phyloP scores from a whole-genome alignment of 2,888 invertebrate species.

The Pammene fasciana region DNA sequence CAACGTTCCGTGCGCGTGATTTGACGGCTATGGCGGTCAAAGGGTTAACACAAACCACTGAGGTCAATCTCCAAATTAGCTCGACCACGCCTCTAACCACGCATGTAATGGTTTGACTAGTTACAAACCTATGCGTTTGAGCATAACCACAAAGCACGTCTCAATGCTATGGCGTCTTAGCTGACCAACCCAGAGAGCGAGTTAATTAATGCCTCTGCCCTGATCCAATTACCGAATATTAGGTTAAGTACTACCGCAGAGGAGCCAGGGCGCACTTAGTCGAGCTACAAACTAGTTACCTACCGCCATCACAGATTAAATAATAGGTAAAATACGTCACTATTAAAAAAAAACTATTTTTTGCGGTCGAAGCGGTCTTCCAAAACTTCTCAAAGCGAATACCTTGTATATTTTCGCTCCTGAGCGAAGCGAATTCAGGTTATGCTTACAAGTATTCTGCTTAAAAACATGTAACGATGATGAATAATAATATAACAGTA shows the following conservation, averaged over 20 bases:
- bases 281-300: slow-evolving; percentile 75
- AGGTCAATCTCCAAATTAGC: too few relatives aligned
- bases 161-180: slow-evolving; percentile 64
- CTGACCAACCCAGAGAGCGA: slow-evolving; percentile 66
- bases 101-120: slow-evolving; percentile 27
- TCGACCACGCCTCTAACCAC: slow-evolving; percentile 1
- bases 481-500: too few relatives aligned
- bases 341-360: not conserved
- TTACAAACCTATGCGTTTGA: slow-evolving; percentile 31
- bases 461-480: too few relatives aligned
- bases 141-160: slow-evolving; percentile 63
- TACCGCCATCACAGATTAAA: slow-evolving; percentile 43
- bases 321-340: not conserved
- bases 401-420: too few relatives aligned
- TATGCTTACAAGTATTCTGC: too few relatives aligned
- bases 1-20: too few relatives aligned
- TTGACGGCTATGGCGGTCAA: too few relatives aligned
- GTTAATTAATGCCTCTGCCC: slow-evolving; percentile 75
- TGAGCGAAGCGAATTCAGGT: too few relatives aligned
- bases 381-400: too few relatives aligned
- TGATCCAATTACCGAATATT: slow-evolving; percentile 80
- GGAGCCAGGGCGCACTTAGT: slow-evolving; percentile 71
- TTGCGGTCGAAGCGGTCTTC: not conserved
- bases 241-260: slow-evolving; percentile 76
- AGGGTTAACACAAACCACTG: too few relatives aligned